Conservation (phyloP, 1,140 invertebrate genomes). For the Scaptomyza montana region DNA sequence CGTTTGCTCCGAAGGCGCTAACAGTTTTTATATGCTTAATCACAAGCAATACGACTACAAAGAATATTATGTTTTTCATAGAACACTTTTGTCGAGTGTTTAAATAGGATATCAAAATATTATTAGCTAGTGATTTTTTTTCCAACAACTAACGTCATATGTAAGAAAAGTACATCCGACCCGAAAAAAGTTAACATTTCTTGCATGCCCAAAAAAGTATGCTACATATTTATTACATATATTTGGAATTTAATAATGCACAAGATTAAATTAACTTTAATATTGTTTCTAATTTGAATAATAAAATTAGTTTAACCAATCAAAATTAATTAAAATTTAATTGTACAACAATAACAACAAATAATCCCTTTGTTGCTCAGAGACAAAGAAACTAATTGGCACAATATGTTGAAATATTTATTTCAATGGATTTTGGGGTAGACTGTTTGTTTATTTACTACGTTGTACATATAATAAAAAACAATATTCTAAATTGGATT, state of each 20-base stretch:
- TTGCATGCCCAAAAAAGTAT: background rate
- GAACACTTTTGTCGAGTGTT: conserved; percentile 10
- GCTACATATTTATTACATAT: background rate
- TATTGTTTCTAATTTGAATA: background rate
- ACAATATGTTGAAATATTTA: no score
- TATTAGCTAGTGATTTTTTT: no score
- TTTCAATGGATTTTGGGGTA: no score
- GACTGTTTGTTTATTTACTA: no score
- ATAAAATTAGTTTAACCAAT: background rate
- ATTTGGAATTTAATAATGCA: background rate
- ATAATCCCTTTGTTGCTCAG: no score
- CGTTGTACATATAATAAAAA: no score
- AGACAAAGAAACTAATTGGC: no score
- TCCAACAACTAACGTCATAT: no score
- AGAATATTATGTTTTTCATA: conserved; percentile 12
- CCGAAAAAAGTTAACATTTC: no score
- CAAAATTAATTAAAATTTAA: background rate
- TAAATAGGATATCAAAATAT: background rate
- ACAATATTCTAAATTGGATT: no score
- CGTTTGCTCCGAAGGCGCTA: background rate
- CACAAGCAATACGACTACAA: conserved; percentile 7
- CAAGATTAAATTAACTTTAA: background rate
- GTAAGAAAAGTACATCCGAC: no score
- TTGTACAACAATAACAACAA: no score
- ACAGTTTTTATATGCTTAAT: conserved; percentile 5